A percentile compares a stretch with the other conserved stretches of the same genome.
phyloP scores from a whole-genome alignment of 1,140 invertebrate genomes.

The Portunus trituberculatus region DNA sequence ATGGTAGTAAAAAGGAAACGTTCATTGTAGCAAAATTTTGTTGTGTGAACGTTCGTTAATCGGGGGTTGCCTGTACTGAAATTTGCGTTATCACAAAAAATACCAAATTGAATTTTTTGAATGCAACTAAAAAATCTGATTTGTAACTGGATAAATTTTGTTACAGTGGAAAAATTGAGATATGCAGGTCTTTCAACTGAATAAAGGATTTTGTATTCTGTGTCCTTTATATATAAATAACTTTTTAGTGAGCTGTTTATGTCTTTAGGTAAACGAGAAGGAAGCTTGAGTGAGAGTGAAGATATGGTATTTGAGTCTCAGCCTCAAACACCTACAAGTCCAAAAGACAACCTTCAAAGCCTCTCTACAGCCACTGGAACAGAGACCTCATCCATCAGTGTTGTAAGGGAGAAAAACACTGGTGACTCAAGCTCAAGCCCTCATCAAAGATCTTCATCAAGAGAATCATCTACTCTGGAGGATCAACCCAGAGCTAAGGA shows the following conservation, averaged over 20 bases:
- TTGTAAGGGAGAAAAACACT: constrained; percentile 34
- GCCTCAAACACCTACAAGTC: constrained; percentile 71
- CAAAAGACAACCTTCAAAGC: constrained; percentile 58
- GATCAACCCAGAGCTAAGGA: constrained; percentile 59
- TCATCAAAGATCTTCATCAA: constrained; percentile 1
- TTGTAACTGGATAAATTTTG: no score
- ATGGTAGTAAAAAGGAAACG: no score
- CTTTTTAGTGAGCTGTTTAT: neutral
- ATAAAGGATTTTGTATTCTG: no score
- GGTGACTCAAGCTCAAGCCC: constrained; percentile 37
- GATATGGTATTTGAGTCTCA: constrained; percentile 59
- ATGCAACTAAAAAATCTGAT: no score
- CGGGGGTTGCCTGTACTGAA: no score
- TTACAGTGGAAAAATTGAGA: no score
- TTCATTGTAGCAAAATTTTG: no score
- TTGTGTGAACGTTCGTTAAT: no score
- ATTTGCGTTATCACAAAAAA: no score
- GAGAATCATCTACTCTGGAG: constrained; percentile 17
- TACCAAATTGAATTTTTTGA: no score
- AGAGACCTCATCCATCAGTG: neutral
- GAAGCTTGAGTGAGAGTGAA: constrained; percentile 74
- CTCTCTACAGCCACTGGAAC: neutral
- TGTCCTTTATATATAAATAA: no score
- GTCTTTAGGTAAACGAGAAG: constrained; percentile 66
- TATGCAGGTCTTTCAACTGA: no score